Evolutionary conservation across 2,797 vertebrate species (phyloP).

Genomic region (Nothura maculosa): DNA sequence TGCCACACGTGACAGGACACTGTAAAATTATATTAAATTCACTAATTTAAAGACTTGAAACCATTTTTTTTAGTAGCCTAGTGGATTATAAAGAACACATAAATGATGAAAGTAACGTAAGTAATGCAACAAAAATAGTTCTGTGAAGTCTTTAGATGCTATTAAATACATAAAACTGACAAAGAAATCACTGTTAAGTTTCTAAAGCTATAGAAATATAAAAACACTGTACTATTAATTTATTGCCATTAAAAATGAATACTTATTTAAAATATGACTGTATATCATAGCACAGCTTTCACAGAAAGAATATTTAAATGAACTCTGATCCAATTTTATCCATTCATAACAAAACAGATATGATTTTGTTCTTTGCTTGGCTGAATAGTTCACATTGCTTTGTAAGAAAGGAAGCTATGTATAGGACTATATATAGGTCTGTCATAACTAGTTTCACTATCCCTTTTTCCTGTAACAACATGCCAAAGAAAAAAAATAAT

Average conservation of each 20-base stretch:
- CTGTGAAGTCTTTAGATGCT: not conserved
- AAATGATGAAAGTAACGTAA: not conserved
- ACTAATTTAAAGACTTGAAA: not conserved
- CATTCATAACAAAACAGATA: not conserved
- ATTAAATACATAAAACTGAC: not conserved
- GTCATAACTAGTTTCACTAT: not conserved
- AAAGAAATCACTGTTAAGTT: not conserved
- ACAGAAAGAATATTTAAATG: not conserved
- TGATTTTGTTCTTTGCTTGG: not conserved
- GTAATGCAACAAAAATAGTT: not conserved
- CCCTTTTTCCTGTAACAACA: not conserved
- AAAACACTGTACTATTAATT: not conserved
- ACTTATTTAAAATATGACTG: not conserved
- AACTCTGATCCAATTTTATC: not conserved
- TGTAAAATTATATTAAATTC: constrained; percentile 64
- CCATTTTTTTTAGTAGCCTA: not conserved
- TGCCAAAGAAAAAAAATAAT: not conserved
- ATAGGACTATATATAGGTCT: not conserved
- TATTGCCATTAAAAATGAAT: not conserved
- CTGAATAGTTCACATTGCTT: not conserved
- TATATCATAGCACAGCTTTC: not conserved
- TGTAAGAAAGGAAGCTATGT: not conserved
- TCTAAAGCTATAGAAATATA: not conserved
- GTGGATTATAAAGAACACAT: not conserved
- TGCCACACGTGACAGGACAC: constrained; percentile 94